These are phyloP conservation scores for Naja naja DNA, from an alignment of 2,113 vertebrate species.

Conservation along the genomic window DNA sequence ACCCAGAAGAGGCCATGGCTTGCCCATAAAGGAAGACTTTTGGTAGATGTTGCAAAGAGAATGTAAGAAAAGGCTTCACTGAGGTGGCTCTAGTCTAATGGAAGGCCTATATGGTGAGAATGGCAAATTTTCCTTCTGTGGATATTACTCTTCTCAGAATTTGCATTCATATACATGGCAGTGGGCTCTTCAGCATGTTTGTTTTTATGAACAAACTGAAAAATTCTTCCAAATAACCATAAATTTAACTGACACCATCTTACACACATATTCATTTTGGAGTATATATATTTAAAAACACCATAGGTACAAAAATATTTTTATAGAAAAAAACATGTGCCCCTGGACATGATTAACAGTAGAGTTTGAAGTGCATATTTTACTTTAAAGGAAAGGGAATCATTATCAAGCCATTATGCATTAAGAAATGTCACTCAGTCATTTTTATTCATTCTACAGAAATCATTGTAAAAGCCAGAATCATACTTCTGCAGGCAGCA, in stretches of 20 bases:
- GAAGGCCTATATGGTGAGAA: background rate
- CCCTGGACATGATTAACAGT: constrained; percentile 66
- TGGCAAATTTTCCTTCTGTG: background rate
- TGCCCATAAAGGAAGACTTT: background rate
- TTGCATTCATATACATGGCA: background rate
- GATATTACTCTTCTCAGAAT: background rate
- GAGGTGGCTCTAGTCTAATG: background rate
- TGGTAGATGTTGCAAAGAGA: background rate
- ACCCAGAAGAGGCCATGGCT: background rate
- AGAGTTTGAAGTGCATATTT: constrained; percentile 67
- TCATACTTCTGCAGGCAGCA: constrained; percentile 80
- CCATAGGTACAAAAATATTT: constrained; percentile 27
- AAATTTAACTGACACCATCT: constrained; percentile 46
- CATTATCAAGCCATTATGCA: constrained; percentile 74
- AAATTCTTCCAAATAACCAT: constrained; percentile 40
- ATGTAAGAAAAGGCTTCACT: background rate
- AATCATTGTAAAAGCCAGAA: constrained; percentile 80
- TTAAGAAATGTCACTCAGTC: constrained; percentile 81
- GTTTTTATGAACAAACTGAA: constrained; percentile 20
- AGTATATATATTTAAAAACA: constrained; percentile 23
- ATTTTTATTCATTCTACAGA: constrained; percentile 79
- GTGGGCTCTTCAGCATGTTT: background rate
- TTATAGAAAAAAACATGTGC: constrained; percentile 61
- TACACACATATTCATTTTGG: constrained; percentile 16
- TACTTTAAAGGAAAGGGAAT: constrained; percentile 71